Base-by-base conservation (phyloP, 2,113 vertebrate genomes). In the Kryptolebias marmoratus region DNA sequence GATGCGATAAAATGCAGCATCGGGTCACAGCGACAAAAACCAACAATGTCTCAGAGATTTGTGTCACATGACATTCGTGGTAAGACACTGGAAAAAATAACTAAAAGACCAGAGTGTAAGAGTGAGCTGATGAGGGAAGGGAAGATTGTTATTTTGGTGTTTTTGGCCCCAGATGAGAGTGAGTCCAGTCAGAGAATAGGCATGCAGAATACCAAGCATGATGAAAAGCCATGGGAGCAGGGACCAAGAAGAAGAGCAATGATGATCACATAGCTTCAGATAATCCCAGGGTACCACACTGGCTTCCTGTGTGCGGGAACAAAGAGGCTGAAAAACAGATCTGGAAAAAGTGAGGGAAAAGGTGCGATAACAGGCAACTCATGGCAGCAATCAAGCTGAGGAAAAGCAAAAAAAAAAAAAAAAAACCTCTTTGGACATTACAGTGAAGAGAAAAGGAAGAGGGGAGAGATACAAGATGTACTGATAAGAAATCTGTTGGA, bases 141-240 rank as follows among this genome's bases (percentile, higher is more conserved):
- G 77, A 75, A 80, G 63, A 77, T 84, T 87, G 64, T 90, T 90
- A 87, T 90, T 92, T 90, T 87, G 83, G 75, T 89, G 85, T 84
- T 73, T 81, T 82, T 89, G 86, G 85, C 90, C 87, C 50, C 75
- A 73, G 84, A 91, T 90, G 86, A 90, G 83, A 91, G 87, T 69
- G 39, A 70, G 64, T 85, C 77, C 84, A 88, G 86, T 93, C 92
- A 92, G 87, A 80, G 83, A 83, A 92, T 86, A 86, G 89, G 91
- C 90, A 92, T 88, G 90, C 76, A 84, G 70, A 81, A 88, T 71
- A 42, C 87, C 76, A 89, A 64, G 78, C 85, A 86, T 73, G 71
- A 89, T 27, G 50, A 84, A 76, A 83, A 71, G 22, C 71, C 81
- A 83, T 85, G 89, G 87, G 86, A 89, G 86, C 78, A 71, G 64